phyloP scores from a whole-genome alignment of 2,797 vertebrate species.

The Pelochelys cantorii region DNA sequence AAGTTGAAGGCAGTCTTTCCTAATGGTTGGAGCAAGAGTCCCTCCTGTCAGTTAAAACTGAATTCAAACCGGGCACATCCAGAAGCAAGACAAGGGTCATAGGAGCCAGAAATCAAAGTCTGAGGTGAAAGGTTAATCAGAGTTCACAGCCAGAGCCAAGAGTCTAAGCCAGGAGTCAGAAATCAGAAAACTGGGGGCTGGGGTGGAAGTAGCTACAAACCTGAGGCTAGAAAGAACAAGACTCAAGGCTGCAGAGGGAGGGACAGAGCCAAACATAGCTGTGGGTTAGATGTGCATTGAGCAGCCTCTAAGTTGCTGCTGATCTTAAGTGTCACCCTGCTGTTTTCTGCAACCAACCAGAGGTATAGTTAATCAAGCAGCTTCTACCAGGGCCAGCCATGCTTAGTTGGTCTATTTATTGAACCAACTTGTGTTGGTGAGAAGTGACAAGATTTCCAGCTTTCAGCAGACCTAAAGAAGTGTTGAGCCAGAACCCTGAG shows the following conservation, averaged over 20 bases:
- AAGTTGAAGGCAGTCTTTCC: background rate
- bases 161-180: background rate
- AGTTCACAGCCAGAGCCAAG: background rate
- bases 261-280: background rate
- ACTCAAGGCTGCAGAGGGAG: background rate
- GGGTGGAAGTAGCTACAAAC: background rate
- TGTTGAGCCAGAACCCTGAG: background rate
- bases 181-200: background rate
- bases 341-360: background rate
- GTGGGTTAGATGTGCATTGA: background rate
- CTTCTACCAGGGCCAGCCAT: background rate
- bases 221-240: background rate
- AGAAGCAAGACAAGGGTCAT: background rate
- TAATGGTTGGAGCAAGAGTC: background rate
- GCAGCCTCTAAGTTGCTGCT: background rate
- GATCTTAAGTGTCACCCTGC: background rate
- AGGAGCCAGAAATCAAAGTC: background rate
- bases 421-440: background rate
- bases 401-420: background rate
- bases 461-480: background rate
- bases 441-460: background rate
- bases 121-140: background rate
- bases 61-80: background rate
- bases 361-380: background rate
- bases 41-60: background rate